Base-by-base conservation (phyloP, 2,797 vertebrate genomes). In the Acipenser transmontanus region DNA sequence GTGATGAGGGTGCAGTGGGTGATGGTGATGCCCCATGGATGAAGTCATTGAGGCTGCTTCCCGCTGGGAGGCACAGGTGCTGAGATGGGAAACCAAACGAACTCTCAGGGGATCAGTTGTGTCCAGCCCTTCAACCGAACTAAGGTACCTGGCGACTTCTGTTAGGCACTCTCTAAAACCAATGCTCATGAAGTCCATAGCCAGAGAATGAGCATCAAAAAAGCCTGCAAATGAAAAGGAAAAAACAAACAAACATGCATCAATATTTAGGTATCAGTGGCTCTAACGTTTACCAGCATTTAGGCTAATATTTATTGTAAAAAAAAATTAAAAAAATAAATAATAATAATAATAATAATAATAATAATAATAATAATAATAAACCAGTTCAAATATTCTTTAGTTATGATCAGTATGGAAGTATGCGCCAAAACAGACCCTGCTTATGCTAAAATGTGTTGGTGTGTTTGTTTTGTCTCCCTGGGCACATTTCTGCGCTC, bases 151-250 rank as follows among this genome's bases (percentile, higher is more conserved):
- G 0, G 94, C 95, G 1, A 93, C 95, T 75, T 98, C 96, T 0
- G 89, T 89, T 71, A 96, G 72, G 70, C 96, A 98, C 81, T 98
- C 96, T 34, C 94, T 83, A 79, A 98, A 98, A 0, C 96, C 96
- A 12, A 97, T 91, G 84, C 94, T 96, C 91, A 97, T 93, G 85
- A 98, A 98, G 89, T 98, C 96, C 93, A 97, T 93, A n/a, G 95
- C 94, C 11, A 97, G 80, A 1, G 92, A 88, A 6, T 94, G 94
- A 14, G 90, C 89, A 0, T 98, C 94, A 7, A 94, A 91, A 72
- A 89, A 93, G 77, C 94, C 96, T 97, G 68, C 6, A 61, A 61
- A 74, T 47, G 8, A 52, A 52, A 52, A 8, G 3, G 34, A 34
- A 34, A 4, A 34, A 34, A 5, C 34, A 34, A 34, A 34, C 34